Evolutionary conservation across 2,797 vertebrate genomes (phyloP), one percentile per base, ranked within the genome.

Genomic region (Anomalospiza imberbis): DNA sequence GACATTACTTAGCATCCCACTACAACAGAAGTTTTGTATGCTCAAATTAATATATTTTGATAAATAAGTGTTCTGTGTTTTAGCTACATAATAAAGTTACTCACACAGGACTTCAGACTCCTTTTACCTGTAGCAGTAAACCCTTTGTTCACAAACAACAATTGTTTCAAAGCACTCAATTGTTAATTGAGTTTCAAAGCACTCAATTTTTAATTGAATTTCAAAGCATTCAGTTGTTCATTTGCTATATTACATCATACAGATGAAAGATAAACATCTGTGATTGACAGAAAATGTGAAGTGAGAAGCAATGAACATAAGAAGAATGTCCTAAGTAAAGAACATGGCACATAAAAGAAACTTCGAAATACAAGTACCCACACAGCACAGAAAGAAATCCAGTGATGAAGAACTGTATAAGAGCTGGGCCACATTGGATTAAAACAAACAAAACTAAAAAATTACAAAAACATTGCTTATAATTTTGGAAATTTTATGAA

Each of bases 351-450:
- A 12, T 36, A 48, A 82, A 63, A 89, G 22, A 13, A 85, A 36
- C 15, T 55, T n/a, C 0, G 4, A 79, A 65, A 47, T 34, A 55
- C 5, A 20, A 85, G 8, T 0, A 5, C 7, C 6, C 26, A 17
- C 26, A 42, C 7, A 67, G 17, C 24, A 40, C 25, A 80, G n/a
- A 57, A 83, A 90, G 45, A 4, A 85, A 83, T 13, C 8, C 20
- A 15, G 11, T 17, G 9, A 76, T 74, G 42, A 70, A n/a, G 42
- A 77, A 85, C 28, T 65, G 29, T 74, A 3, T 20, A 63, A 81
- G 6, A 24, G 7, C 0, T 80, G 29, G 22, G 36, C 26, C 34
- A 74, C 4, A 36, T 5, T 50, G 61, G 24, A 24, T n/a, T 48
- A n/a, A 38, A 82, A 34, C 9, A 36, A 77, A 62, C 1, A 38